These are phyloP conservation scores for Geococcyx californianus DNA, from an alignment of 2,113 vertebrate species.

Conservation along the genomic window DNA sequence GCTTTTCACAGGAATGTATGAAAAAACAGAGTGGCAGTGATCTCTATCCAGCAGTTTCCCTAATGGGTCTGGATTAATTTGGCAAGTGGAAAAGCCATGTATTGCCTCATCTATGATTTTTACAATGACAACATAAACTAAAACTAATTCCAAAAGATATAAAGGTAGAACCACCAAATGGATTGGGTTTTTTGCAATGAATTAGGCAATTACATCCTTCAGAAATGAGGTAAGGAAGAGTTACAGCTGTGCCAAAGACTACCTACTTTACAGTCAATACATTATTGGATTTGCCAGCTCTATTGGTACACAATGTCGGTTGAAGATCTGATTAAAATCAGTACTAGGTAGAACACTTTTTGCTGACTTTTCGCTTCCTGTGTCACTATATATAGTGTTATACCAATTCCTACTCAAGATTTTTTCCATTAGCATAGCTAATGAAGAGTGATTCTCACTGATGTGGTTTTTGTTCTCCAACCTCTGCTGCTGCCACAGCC, in stretches of 20 bases:
- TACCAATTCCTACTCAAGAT: background rate
- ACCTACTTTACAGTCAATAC: background rate
- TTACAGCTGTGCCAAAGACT: background rate
- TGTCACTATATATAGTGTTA: background rate
- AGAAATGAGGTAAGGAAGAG: background rate
- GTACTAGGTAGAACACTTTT: background rate
- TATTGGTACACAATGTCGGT: background rate
- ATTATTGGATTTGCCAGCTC: rapidly evolving
- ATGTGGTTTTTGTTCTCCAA: background rate
- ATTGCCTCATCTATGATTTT: background rate
- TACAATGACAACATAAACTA: background rate
- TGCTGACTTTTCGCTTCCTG: background rate
- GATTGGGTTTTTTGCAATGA: background rate
- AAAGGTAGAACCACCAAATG: background rate
- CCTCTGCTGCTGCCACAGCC: background rate
- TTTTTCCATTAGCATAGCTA: background rate
- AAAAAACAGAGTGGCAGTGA: background rate
- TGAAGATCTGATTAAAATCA: background rate
- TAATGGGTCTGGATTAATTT: background rate
- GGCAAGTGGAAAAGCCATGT: background rate
- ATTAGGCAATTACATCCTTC: background rate
- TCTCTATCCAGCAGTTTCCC: background rate
- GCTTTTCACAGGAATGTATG: background rate
- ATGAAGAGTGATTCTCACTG: background rate
- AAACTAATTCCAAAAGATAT: background rate